phyloP scores from a whole-genome alignment of 2,113 vertebrate genomes.

The Pithys albifrons region DNA sequence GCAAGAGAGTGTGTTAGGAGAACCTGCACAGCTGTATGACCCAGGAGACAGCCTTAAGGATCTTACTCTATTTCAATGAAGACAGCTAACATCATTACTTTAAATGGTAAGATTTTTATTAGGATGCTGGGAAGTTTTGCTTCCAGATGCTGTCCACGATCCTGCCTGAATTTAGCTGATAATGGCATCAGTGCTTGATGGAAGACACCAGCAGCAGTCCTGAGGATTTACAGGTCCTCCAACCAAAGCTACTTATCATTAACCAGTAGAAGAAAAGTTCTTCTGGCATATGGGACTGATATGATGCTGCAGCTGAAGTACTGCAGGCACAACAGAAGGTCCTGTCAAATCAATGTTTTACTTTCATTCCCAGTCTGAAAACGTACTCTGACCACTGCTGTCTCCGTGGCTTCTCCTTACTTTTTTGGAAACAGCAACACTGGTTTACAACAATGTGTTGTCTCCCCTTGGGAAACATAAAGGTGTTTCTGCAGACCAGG shows the following conservation, averaged over 20 bases:
- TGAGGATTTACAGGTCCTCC: not conserved
- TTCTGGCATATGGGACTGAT: not conserved
- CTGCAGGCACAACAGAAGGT: not conserved
- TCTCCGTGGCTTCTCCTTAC: not conserved
- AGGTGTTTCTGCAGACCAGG: not conserved
- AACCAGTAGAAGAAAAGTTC: fast-evolving
- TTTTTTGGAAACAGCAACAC: not conserved
- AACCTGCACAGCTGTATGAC: not conserved
- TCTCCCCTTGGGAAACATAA: not conserved
- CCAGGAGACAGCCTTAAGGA: not conserved
- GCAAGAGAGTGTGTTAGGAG: not conserved
- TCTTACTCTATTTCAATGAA: not conserved
- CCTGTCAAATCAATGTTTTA: not conserved
- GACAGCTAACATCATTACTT: not conserved
- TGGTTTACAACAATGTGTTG: fast-evolving
- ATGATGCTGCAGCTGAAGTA: not conserved
- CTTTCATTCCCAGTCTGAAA: not conserved
- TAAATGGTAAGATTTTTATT: not conserved
- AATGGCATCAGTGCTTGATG: not conserved
- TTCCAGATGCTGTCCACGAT: not conserved
- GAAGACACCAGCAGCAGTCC: not conserved
- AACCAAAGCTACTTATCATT: not conserved
- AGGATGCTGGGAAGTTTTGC: not conserved
- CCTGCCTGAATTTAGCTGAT: not conserved
- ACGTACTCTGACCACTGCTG: not conserved